A percentile compares a stretch with the other conserved stretches of the same genome.
phyloP scores from a whole-genome alignment of 2,888 invertebrate genomes.

The Galerucella nymphaeae region DNA sequence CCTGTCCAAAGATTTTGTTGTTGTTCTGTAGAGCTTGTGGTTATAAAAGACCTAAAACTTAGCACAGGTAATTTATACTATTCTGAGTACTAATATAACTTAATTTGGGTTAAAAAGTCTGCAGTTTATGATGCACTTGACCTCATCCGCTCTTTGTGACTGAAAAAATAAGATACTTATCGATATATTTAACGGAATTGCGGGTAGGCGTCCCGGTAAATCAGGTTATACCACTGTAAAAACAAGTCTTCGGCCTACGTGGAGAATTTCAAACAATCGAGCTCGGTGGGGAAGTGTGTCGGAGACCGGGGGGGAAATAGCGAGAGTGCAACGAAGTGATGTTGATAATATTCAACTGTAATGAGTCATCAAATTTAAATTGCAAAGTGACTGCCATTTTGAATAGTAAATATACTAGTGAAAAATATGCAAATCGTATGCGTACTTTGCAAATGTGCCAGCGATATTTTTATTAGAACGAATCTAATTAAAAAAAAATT shows the following conservation, averaged over 20 bases:
- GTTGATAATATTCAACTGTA: slow-evolving; percentile 6
- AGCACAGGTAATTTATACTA: too few species aligned
- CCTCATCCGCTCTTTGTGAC: not conserved
- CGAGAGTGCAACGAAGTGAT: slow-evolving; percentile 13
- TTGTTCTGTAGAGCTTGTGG: too few species aligned
- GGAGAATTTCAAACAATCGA: slow-evolving; percentile 33
- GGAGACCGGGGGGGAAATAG: not conserved
- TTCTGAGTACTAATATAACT: too few species aligned
- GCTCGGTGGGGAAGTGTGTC: not conserved
- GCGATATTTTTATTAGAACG: not conserved
- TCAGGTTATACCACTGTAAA: slow-evolving; percentile 44
- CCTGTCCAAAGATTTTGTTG: too few species aligned
- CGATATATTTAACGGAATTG: slow-evolving; percentile 38
- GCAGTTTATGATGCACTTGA: not conserved
- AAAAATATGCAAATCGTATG: not conserved
- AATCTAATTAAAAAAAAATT: not conserved
- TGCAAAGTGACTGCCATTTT: slow-evolving; percentile 5
- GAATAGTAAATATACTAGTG: not conserved
- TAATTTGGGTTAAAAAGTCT: not conserved
- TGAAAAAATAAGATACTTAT: not conserved
- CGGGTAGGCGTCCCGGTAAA: slow-evolving; percentile 42
- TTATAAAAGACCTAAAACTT: too few species aligned
- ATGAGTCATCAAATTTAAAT: slow-evolving; percentile 10
- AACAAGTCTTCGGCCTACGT: slow-evolving; percentile 44
- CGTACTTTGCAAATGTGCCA: not conserved